Percentiles rank a stretch among this genome's conserved stretches.
Conservation (phyloP, 30 jellyfish, hydroid and myxozoan species). For the Thelohanellus kitauei region DNA sequence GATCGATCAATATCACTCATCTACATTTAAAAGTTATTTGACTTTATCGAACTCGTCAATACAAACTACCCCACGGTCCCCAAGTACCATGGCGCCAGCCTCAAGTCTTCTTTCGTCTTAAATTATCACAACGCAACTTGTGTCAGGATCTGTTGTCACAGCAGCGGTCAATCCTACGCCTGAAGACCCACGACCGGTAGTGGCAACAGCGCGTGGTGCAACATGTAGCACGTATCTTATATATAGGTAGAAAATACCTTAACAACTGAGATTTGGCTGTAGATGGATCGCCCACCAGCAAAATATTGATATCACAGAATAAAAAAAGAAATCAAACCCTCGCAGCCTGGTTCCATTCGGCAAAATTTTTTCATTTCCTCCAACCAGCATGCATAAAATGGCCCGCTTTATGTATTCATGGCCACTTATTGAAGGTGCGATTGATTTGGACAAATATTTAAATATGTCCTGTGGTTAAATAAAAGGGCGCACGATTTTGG, state of each 20-base stretch:
- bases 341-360: slow-evolving; percentile 87
- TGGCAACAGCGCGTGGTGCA: slow-evolving; percentile 95
- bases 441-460: slow-evolving; percentile 30
- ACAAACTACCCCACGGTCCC: slow-evolving; percentile 39
- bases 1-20: slow-evolving; percentile 93
- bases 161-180: slow-evolving; percentile 99
- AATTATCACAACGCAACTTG: slow-evolving; percentile 16
- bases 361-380: slow-evolving; percentile 68
- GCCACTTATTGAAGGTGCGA: slow-evolving; percentile 95
- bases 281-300: slow-evolving; percentile 99
- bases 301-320: slow-evolving; percentile 39
- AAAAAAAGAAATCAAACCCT: slow-evolving; percentile 22
- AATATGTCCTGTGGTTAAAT: slow-evolving; percentile 23
- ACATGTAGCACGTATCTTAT: slow-evolving; percentile 69
- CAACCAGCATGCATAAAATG: slow-evolving; percentile 52
- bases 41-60: slow-evolving; percentile 21
- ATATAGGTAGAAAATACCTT: slow-evolving; percentile 10
- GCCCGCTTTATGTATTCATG: slow-evolving; percentile 78
- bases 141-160: slow-evolving; percentile 92
- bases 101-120: slow-evolving; percentile 38
- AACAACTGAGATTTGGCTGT: slow-evolving; percentile 89
- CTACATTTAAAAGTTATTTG: background rate
- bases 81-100: slow-evolving; percentile 31
- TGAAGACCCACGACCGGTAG: slow-evolving; percentile 97
- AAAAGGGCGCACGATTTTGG: too few relatives aligned